Base-by-base conservation (phyloP, 2,113 vertebrate genomes). In the Hippocampus abdominalis region DNA sequence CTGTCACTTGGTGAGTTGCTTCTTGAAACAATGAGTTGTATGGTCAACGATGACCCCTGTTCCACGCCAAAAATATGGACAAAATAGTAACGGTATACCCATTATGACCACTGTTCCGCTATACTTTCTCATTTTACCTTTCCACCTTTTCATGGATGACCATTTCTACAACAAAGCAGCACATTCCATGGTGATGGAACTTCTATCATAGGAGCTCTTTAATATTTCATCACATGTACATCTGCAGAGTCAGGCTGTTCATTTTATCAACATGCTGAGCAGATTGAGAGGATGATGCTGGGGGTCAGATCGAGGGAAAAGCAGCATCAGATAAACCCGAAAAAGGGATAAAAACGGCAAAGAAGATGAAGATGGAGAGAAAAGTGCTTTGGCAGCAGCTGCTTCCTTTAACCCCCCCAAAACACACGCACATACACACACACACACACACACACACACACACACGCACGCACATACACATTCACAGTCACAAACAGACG, bases 251-350 rank as follows among this genome's bases (percentile, higher is more conserved):
- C 39, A 60, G 57, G 27, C 27, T 60, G 57, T 16, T 16, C 11
- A 60, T 60, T 60, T 20, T 60, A 60, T 36, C 27, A 36, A 29
- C 56, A 29, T 29, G 16, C 27, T 32, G 57, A 32, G 57, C 57
- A 60, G 57, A 60, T 60, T 42, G 39, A 42, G 11, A 64, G 12
- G 62, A 42, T 44, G n/a, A 64, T 42, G 62, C 62, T 42, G 21
- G n/a, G 8, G 36, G 39, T 44, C 62, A 44, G 21, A 64, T 42
- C 15, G 62, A 64, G 39, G n/a, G 61, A 63, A 42, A 3, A 42
- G 39, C 61, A 23, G 39, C 20, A 64, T 42, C 21, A 64, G 21
- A 23, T 64, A 23, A 29, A 42, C 11, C 11, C 23, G 3, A 64
- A 64, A 64, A 25, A 27, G 20, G 23, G 21, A 64, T 44, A 12